These are phyloP conservation scores for Conomelus anceps DNA, from an alignment of 2,888 invertebrate genomes.

Conservation along the genomic window DNA sequence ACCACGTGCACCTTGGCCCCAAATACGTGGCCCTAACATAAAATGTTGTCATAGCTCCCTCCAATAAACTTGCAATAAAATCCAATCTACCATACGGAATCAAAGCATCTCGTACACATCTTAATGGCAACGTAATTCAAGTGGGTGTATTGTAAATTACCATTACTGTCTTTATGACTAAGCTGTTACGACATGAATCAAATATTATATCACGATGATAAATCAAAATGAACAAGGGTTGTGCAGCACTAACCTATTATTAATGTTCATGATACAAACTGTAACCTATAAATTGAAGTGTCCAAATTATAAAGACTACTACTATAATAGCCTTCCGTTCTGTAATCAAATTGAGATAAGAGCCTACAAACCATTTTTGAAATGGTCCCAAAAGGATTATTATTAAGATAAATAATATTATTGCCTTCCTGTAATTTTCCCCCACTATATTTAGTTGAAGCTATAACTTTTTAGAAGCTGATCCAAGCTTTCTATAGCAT, in stretches of 20 bases:
- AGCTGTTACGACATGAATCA: not conserved
- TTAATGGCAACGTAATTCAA: not conserved
- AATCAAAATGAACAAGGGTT: too few relatives aligned
- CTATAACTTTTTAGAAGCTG: too few relatives aligned
- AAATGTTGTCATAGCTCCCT: not conserved
- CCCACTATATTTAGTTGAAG: too few relatives aligned
- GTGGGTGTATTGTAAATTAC: not conserved
- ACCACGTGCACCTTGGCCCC: not conserved
- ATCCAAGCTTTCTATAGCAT: too few relatives aligned
- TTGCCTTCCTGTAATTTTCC: too few relatives aligned
- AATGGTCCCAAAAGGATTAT: not conserved
- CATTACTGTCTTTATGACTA: not conserved
- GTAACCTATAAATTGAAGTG: not conserved
- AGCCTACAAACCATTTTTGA: not conserved
- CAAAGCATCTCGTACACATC: not conserved
- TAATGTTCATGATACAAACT: not conserved
- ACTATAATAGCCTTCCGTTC: too few relatives aligned
- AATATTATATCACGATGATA: not conserved
- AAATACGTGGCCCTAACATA: not conserved
- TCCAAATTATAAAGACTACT: not conserved
- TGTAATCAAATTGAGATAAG: not conserved
- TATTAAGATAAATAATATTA: not conserved
- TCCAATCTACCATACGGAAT: not conserved
- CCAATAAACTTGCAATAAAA: not conserved
- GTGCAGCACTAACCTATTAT: not conserved